Evolutionary conservation across 1,140 invertebrate species (phyloP).

Genomic region (Littorina saxatilis): DNA sequence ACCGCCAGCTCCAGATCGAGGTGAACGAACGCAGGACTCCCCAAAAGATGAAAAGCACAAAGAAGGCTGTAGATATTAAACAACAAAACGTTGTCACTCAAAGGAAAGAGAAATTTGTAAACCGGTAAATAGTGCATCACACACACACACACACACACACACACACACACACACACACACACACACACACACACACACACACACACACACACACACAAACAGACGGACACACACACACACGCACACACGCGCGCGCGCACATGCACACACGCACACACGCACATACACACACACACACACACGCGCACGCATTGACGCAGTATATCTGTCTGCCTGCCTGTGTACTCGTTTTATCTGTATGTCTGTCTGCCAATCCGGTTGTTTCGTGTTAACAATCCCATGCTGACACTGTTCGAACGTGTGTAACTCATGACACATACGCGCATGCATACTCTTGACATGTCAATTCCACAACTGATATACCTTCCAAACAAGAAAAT

Average conservation of each 20-base stretch:
- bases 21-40: not conserved
- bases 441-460: no score
- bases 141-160: not conserved
- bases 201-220: constrained; percentile 6
- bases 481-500: no score
- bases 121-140: no score
- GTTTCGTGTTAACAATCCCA: no score
- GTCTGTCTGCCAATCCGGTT: no score
- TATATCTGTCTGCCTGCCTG: no score
- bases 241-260: not conserved
- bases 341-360: no score
- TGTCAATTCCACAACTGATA: no score
- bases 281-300: not conserved
- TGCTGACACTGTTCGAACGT: no score
- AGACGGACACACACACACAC: not conserved
- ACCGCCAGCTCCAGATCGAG: not conserved
- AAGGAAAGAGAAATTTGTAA: no score
- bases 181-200: not conserved
- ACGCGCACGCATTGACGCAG: not conserved
- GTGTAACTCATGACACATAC: no score
- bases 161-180: constrained; percentile 2
- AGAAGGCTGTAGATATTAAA: not conserved
- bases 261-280: not conserved
- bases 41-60: not conserved
- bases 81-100: no score